These are phyloP conservation scores for Drosophila kohkoa DNA, from an alignment of 1,140 invertebrate genomes.

Conservation along the genomic window DNA sequence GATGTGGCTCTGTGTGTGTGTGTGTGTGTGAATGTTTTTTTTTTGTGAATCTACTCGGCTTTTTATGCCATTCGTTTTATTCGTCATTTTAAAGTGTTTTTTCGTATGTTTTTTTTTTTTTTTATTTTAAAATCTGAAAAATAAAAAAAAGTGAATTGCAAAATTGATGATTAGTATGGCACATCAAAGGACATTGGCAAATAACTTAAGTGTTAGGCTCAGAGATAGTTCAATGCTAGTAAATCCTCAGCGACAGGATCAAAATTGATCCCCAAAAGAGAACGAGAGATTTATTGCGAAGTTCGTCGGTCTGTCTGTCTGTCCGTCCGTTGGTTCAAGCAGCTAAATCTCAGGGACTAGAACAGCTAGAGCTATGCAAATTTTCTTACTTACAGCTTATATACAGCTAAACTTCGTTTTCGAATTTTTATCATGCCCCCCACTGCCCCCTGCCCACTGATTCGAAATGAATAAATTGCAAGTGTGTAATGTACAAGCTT, in stretches of 20 bases:
- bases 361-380: background rate
- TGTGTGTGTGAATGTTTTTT: constrained; percentile 25
- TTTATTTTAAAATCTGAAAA: constrained; percentile 69
- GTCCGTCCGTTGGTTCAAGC: background rate
- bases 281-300: constrained; percentile 4
- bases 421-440: background rate
- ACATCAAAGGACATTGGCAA: constrained; percentile 41
- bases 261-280: background rate
- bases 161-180: constrained; percentile 49
- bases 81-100: constrained; percentile 28
- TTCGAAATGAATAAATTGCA: too few species aligned
- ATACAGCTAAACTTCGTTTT: background rate
- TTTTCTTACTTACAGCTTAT: background rate
- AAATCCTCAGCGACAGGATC: constrained; percentile 4
- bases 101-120: constrained; percentile 45
- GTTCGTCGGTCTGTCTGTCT: background rate
- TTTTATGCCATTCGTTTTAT: constrained; percentile 15
- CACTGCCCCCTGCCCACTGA: too few species aligned
- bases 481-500: too few species aligned
- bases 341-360: background rate
- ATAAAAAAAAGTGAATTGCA: constrained; percentile 27
- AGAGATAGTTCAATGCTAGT: constrained; percentile 25
- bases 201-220: constrained; percentile 49
- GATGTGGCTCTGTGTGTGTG: constrained; percentile 18
- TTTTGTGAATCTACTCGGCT: constrained; percentile 15